Conservation (phyloP, 2,797 vertebrate species). For the Halcyon chelicuti region DNA sequence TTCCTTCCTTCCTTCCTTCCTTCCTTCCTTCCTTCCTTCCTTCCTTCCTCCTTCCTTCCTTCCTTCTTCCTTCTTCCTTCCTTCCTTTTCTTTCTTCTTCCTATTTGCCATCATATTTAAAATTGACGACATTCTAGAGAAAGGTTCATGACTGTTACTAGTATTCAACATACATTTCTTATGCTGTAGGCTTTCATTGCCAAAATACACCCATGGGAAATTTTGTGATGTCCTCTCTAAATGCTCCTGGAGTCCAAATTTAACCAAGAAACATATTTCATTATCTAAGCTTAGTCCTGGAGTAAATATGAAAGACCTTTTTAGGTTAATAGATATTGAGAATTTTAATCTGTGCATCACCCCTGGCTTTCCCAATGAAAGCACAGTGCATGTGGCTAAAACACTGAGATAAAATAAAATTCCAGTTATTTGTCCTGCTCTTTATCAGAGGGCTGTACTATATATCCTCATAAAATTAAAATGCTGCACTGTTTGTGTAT, state of each 20-base stretch:
- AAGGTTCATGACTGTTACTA: background rate
- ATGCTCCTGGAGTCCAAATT: background rate
- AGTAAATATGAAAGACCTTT: background rate
- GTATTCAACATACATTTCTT: background rate
- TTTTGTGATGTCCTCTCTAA: conserved; percentile 17
- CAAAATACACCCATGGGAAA: background rate
- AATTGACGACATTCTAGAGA: background rate
- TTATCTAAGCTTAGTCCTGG: background rate
- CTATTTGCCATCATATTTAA: background rate
- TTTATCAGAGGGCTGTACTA: background rate
- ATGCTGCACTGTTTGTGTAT: background rate
- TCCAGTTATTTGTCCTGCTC: background rate
- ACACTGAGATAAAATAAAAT: background rate
- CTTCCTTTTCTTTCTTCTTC: background rate
- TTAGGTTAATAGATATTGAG: background rate
- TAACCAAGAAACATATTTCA: conserved; percentile 19
- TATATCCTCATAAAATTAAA: background rate
- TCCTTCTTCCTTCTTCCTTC: background rate
- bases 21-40: no score
- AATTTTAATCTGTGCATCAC: background rate
- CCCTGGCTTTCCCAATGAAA: background rate
- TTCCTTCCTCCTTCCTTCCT: background rate
- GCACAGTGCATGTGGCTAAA: background rate
- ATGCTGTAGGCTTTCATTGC: background rate
- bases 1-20: background rate